These are phyloP conservation scores for Leptopilina syphax DNA, from an alignment of 2,888 invertebrate genomes.

Conservation along the genomic window DNA sequence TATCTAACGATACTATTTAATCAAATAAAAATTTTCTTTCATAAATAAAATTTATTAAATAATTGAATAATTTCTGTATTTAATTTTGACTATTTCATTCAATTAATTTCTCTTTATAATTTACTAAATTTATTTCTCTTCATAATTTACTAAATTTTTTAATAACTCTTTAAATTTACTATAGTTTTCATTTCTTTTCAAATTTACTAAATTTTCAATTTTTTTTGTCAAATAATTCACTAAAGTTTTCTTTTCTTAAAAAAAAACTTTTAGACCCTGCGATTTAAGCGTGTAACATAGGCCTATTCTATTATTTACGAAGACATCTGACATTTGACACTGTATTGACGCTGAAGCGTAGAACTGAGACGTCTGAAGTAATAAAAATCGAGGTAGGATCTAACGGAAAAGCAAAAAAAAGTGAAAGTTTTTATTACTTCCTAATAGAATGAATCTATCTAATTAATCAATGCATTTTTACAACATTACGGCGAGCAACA, in stretches of 20 bases:
- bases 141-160: not conserved
- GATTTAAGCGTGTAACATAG: constrained; percentile 31
- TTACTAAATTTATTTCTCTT: no score
- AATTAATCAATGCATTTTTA: constrained; percentile 19
- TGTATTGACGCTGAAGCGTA: constrained; percentile 55
- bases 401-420: constrained; percentile 34
- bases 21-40: no score
- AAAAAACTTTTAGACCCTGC: constrained; percentile 28
- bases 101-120: no score
- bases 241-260: not conserved
- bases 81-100: no score
- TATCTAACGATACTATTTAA: no score
- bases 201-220: not conserved
- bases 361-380: constrained; percentile 22
- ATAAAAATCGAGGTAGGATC: constrained; percentile 34
- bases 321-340: constrained; percentile 54
- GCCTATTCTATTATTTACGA: constrained; percentile 36
- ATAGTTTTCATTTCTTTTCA: no score
- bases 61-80: no score
- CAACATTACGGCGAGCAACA: constrained; percentile 27
- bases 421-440: constrained; percentile 15
- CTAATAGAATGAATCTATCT: constrained; percentile 30
- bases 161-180: no score
- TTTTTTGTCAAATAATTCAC: not conserved
- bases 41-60: no score